A percentile compares a stretch with the other conserved stretches of the same genome.
phyloP scores from a whole-genome alignment of 2,888 invertebrate genomes.

The Neoitamus cyanurus region DNA sequence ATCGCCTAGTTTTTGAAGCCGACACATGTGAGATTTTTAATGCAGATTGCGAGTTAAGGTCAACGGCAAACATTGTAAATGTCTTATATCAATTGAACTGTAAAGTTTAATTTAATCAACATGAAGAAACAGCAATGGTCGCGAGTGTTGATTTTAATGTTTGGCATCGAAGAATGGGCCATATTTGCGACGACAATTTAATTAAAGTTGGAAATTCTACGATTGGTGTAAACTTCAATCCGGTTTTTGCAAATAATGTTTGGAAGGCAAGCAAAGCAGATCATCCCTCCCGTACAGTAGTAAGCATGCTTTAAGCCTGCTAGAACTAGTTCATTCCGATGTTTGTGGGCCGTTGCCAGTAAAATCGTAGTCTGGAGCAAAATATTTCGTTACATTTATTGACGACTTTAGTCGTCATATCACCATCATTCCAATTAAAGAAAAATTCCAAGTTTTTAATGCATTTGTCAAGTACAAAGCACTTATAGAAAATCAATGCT shows the following conservation, averaged over 20 bases:
- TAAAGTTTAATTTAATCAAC: too few species aligned
- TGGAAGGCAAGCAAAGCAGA: conserved; percentile 55
- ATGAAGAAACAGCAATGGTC: too few species aligned
- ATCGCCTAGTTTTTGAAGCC: too few species aligned
- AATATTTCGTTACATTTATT: conserved; percentile 60
- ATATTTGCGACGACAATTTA: too few species aligned
- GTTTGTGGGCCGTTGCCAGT: conserved; percentile 61
- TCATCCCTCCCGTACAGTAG: conserved; percentile 52
- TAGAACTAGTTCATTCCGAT: conserved; percentile 61
- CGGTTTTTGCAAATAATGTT: conserved; percentile 49
- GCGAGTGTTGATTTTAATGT: too few species aligned
- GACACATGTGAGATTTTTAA: too few species aligned
- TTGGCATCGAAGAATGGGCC: too few species aligned
- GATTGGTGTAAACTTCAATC: not conserved
- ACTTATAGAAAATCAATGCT: conserved; percentile 47
- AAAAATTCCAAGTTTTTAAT: conserved; percentile 44
- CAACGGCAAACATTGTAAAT: too few species aligned
- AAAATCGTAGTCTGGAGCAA: conserved; percentile 57
- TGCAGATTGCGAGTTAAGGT: too few species aligned
- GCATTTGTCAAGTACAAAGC: conserved; percentile 48
- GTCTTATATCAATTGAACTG: too few species aligned
- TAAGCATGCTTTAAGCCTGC: conserved; percentile 51
- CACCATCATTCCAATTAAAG: conserved; percentile 48
- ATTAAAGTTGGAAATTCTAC: not conserved
- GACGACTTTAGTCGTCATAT: conserved; percentile 56